Conservation (phyloP, 2,797 vertebrate genomes). For the Antennarius maculatus region DNA sequence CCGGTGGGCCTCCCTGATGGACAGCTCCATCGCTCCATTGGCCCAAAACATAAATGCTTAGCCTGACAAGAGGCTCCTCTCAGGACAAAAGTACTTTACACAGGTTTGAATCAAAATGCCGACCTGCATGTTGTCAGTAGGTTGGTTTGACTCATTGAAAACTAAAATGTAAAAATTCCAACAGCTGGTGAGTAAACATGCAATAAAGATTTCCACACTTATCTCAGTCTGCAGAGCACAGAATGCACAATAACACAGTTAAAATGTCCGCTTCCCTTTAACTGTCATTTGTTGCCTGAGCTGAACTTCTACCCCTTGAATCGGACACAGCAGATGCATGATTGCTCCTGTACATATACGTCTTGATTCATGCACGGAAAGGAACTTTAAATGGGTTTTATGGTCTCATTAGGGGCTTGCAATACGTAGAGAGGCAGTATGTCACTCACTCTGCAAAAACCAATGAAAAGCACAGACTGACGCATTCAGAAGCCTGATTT, state of each 20-base stretch:
- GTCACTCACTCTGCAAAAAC: too few species aligned
- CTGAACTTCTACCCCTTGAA: background rate
- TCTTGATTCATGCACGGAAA: too few species aligned
- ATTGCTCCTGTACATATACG: too few species aligned
- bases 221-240: background rate
- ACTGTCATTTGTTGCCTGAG: background rate
- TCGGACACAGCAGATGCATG: too few species aligned
- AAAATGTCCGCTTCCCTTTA: background rate
- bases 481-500: too few species aligned
- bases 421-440: too few species aligned
- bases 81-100: background rate
- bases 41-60: slow-evolving; percentile 14
- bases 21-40: slow-evolving; percentile 8
- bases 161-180: slow-evolving; percentile 1
- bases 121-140: slow-evolving; percentile 6
- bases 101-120: slow-evolving; percentile 12
- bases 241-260: background rate
- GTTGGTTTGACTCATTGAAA: slow-evolving; percentile 24
- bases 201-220: slow-evolving; percentile 8
- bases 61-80: slow-evolving; percentile 15
- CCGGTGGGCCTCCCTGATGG: slow-evolving; percentile 17
- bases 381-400: background rate
- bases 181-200: slow-evolving; percentile 6
- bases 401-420: too few species aligned
- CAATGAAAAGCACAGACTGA: too few species aligned